Conservation (phyloP, 2,113 vertebrate genomes). For the Hippocampus comes region DNA sequence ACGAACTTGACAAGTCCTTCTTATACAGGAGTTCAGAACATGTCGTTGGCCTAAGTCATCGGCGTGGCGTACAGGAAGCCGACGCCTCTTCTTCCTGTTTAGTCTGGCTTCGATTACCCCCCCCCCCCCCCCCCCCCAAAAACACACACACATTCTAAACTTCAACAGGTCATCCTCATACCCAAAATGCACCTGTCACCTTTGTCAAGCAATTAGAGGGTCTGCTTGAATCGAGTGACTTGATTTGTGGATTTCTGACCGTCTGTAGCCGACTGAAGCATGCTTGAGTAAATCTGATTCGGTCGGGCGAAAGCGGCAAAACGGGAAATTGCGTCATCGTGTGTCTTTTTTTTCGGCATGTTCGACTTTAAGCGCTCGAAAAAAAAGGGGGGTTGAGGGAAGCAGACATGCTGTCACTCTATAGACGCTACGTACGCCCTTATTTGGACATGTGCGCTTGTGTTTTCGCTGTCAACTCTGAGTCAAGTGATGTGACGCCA, state of each 20-base stretch:
- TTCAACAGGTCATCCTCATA: too few relatives aligned
- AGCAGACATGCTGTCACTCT: slow-evolving; percentile 47
- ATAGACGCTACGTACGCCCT: slow-evolving; percentile 34
- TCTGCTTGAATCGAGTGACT: too few relatives aligned
- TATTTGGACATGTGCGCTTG: slow-evolving; percentile 62
- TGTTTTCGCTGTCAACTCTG: neutral
- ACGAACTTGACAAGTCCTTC: too few relatives aligned
- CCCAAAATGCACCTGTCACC: too few relatives aligned
- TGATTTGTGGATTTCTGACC: too few relatives aligned
- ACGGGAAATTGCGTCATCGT: slow-evolving; percentile 7
- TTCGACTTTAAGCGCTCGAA: neutral
- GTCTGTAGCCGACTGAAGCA: too few relatives aligned
- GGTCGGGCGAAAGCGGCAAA: neutral
- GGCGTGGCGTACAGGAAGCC: slow-evolving; percentile 59
- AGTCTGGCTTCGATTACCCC: slow-evolving; percentile 66
- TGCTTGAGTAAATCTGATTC: neutral
- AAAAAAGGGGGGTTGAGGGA: slow-evolving; percentile 14
- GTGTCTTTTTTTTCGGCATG: neutral
- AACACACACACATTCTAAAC: too few relatives aligned
- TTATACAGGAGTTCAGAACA: neutral
- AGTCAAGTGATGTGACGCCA: slow-evolving; percentile 10
- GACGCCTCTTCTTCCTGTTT: slow-evolving; percentile 74
- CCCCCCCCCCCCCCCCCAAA: slow-evolving; percentile 17
- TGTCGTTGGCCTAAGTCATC: neutral
- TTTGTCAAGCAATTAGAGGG: too few relatives aligned